Evolutionary conservation across 2,888 invertebrate genomes (phyloP).

Genomic region (Leptopilina drosophilae): DNA sequence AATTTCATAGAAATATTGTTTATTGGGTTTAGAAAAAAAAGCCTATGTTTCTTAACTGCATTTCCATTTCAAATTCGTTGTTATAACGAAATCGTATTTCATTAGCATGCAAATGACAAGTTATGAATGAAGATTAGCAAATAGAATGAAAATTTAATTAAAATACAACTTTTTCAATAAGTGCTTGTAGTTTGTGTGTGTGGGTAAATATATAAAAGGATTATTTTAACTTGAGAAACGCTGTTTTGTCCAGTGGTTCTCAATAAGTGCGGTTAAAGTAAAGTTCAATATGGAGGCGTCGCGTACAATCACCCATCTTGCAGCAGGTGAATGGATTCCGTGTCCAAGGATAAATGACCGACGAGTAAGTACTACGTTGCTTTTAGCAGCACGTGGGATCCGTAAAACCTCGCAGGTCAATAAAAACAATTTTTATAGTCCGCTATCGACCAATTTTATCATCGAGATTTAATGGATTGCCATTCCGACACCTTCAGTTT

Average conservation of each 20-base stretch:
- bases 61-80: background rate
- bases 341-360: conserved; percentile 62
- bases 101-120: conserved; percentile 1
- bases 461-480: background rate
- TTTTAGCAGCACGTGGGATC: conserved; percentile 49
- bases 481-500: background rate
- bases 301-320: conserved; percentile 48
- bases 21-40: background rate
- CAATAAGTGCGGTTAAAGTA: background rate
- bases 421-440: conserved; percentile 18
- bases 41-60: background rate
- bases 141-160: conserved; percentile 2
- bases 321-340: conserved; percentile 63
- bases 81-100: background rate
- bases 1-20: no score
- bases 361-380: conserved; percentile 56
- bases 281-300: conserved; percentile 41
- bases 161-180: background rate
- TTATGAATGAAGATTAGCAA: background rate
- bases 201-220: background rate
- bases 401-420: conserved; percentile 38
- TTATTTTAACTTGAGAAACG: conserved; percentile 6
- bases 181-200: background rate
- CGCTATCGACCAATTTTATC: background rate
- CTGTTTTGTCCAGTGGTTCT: conserved; percentile 5